Conservation (phyloP, 2,797 vertebrate species). For the Gallirallus australis region DNA sequence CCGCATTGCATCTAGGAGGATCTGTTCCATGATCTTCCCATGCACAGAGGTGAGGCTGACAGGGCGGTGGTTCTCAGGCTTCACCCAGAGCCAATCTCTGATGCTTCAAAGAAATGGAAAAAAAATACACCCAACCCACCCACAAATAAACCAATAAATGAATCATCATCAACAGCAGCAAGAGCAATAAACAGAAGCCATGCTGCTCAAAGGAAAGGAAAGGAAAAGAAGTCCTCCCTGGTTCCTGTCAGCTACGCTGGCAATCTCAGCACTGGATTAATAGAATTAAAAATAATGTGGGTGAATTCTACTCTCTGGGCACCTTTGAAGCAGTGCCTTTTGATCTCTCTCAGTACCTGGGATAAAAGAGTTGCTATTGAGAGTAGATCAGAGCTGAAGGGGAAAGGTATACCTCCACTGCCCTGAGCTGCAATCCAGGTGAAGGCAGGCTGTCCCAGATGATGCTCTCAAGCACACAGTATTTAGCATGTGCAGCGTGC, state of each 20-base stretch:
- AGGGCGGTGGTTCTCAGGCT: background rate
- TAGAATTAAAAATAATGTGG: background rate
- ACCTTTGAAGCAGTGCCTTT: background rate
- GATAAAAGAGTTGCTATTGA: background rate
- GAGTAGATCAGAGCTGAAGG: background rate
- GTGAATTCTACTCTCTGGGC: background rate
- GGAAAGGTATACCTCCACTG: background rate
- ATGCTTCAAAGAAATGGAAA: background rate
- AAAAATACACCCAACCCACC: background rate
- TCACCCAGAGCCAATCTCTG: background rate
- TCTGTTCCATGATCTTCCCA: too few relatives aligned
- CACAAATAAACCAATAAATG: background rate
- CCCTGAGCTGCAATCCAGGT: background rate
- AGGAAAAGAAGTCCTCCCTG: background rate
- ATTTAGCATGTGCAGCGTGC: accelerated
- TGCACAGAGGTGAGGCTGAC: too few relatives aligned
- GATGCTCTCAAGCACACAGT: background rate
- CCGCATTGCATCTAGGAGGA: too few relatives aligned
- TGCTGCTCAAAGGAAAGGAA: background rate
- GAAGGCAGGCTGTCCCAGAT: background rate
- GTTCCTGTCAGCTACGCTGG: background rate
- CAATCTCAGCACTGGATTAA: background rate
- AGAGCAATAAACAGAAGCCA: background rate
- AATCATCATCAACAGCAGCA: background rate
- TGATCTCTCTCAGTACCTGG: background rate